Evolutionary conservation across 2,113 vertebrate genomes (phyloP).

Genomic region (Hystrix brachyura): DNA sequence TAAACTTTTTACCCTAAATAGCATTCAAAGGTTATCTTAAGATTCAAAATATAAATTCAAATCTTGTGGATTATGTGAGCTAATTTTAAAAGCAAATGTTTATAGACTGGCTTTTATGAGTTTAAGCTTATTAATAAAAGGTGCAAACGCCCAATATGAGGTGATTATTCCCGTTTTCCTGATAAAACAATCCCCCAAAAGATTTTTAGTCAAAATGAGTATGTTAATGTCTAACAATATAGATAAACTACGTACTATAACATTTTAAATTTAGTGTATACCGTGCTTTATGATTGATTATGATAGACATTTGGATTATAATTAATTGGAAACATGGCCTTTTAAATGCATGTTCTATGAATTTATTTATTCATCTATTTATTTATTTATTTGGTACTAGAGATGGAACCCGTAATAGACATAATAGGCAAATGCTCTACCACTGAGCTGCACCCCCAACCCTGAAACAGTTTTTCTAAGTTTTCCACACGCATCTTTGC

Average conservation of each 20-base stretch:
- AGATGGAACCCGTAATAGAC: background rate
- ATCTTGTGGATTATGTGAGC: background rate
- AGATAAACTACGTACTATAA: background rate
- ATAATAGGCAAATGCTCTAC: background rate
- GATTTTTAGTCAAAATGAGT: background rate
- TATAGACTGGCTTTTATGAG: background rate
- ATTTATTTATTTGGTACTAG: background rate
- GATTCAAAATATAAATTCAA: conserved; percentile 30
- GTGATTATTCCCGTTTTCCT: background rate
- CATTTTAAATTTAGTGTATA: conserved; percentile 15
- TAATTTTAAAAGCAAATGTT: background rate
- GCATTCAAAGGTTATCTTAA: background rate
- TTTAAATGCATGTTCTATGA: background rate
- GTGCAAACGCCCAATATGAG: background rate
- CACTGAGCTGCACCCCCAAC: background rate
- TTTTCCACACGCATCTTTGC: background rate
- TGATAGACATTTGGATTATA: no score
- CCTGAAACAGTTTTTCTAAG: background rate
- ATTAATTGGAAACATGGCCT: background rate
- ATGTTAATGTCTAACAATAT: background rate
- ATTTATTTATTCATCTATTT: background rate
- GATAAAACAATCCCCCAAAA: background rate
- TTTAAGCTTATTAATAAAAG: conserved; percentile 23
- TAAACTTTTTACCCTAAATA: conserved; percentile 6
- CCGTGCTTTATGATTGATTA: background rate